Percentiles rank a stretch among this genome's conserved stretches.
Evolutionary conservation across 1,140 invertebrate species (phyloP).

Genomic region (Pseudomyrmex sp.): DNA sequence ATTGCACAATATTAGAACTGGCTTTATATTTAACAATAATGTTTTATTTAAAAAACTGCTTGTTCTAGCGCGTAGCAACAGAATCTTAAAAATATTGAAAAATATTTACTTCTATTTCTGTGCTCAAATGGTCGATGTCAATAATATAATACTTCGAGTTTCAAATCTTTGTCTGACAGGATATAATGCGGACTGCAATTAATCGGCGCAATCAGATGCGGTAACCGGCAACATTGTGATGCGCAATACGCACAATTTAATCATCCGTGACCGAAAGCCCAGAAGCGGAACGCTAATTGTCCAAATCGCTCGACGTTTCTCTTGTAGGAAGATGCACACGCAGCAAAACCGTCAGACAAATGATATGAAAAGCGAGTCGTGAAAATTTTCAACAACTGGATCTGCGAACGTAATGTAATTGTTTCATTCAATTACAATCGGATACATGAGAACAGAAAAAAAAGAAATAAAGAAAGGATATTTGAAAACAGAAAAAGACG

Average conservation of each 20-base stretch:
- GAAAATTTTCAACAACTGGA: slow-evolving; percentile 17
- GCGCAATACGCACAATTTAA: slow-evolving; percentile 49
- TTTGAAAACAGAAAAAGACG: not conserved
- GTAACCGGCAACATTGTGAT: slow-evolving; percentile 18
- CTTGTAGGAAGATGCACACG: not conserved
- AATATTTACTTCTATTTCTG: not conserved
- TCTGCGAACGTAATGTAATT: slow-evolving; percentile 8
- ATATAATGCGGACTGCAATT: slow-evolving; percentile 15
- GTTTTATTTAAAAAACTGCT: not conserved
- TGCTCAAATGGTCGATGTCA: not conserved
- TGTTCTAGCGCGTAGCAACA: not conserved
- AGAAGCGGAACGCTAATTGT: slow-evolving; percentile 38
- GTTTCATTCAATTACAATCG: slow-evolving; percentile 39
- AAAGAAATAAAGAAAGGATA: slow-evolving; percentile 2
- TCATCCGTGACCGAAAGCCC: slow-evolving; percentile 30
- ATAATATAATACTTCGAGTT: not conserved
- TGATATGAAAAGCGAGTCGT: not conserved
- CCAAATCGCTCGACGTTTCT: not conserved
- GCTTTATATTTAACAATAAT: too few relatives aligned
- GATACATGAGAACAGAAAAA: not conserved
- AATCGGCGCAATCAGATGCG: slow-evolving; percentile 33
- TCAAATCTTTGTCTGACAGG: slow-evolving; percentile 15
- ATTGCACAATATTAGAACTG: not conserved
- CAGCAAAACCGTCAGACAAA: not conserved
- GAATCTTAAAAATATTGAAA: not conserved